phyloP scores from a whole-genome alignment of 2,797 vertebrate genomes.

The Selene dorsalis region DNA sequence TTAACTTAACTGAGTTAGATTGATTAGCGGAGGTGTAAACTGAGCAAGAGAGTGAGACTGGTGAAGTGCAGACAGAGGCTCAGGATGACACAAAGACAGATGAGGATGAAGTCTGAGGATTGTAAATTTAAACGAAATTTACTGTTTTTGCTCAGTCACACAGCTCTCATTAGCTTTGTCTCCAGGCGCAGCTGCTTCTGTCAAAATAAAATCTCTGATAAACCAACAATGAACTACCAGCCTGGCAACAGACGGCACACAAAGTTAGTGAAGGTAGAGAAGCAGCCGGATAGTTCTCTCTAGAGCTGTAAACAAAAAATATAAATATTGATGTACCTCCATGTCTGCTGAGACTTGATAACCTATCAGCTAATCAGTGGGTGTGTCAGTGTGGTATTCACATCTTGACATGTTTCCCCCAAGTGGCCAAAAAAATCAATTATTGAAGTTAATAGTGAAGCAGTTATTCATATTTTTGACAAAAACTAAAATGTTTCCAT shows the following conservation, averaged over 20 bases:
- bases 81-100: background rate
- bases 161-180: background rate
- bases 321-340: background rate
- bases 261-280: background rate
- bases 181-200: background rate
- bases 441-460: background rate
- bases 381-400: background rate
- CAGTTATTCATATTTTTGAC: background rate
- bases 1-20: background rate
- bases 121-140: background rate
- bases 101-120: background rate
- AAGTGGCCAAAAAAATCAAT: background rate
- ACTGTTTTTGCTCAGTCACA: background rate
- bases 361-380: background rate
- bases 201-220: background rate
- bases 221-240: background rate
- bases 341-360: background rate
- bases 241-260: background rate
- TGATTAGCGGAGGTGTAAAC: conserved; percentile 4
- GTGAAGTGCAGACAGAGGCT: background rate
- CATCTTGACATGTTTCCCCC: background rate
- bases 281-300: background rate
- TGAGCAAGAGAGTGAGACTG: conserved; percentile 2
- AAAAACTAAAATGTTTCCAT: background rate
- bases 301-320: background rate